Evolutionary conservation across 2,797 vertebrate genomes (phyloP), one percentile per base, ranked within the genome.

Genomic region (Huso huso): DNA sequence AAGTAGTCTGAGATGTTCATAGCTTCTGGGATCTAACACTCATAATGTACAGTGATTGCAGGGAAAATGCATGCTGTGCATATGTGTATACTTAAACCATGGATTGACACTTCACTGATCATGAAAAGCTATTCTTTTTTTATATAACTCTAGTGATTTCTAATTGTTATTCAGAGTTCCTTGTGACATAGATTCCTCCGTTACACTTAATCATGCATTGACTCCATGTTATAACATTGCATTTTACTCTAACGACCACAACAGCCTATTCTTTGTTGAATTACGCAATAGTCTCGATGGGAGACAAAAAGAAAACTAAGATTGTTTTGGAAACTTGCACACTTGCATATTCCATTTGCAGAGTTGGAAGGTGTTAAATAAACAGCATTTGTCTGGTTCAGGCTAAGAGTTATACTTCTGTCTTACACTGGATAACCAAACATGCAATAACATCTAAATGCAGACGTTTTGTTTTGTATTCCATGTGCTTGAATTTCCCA

Each of bases 71-170:
- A 18, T 18, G 15, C 15, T 18, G 15, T 18, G 15, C 15, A 18
- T 1, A 18, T 37, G 23, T 37, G 23, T 3, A 37, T 37, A 37
- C 23, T 37, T 3, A 37, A 37, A 37, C 23, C 23, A 37, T 37
- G 23, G 23, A 37, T 37, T 69, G 66, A 87, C 82, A 83, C 81
- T 81, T 73, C 79, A 68, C 75, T 79, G 84, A 84, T 82, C 83
- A 82, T 79, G 80, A 74, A 49, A 74, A 76, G 82, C 82, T 76
- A 81, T 69, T 70, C 75, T n/a, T 73, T 78, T 68, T 69, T 75
- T 80, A 18, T 18, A 18, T 18, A 18, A 18, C 15, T 18, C 1
- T 52, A 68, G 69, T 64, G 71, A 71, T 73, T 66, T 70, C 71
- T 84, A 78, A 77, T 80, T 72, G 77, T 73, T 70, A 71, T 76